Base-by-base conservation (phyloP, 2,797 vertebrate genomes). In the Enteromius radiatus region DNA sequence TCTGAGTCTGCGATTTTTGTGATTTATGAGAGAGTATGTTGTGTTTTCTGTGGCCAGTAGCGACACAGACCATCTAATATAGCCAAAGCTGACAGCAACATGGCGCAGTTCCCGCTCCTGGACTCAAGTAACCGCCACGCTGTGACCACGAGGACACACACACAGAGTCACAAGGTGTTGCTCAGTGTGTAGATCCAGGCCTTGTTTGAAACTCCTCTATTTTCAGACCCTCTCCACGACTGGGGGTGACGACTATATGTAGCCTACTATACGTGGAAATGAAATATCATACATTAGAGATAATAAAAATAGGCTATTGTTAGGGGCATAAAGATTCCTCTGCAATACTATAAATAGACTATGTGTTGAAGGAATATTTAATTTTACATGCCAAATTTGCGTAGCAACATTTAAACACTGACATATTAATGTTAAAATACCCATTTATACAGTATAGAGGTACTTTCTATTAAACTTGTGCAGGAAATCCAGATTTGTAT, bases 1-100 rank as follows among this genome's bases (percentile, higher is more conserved):
- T 17, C 56, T 31, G 63, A 15, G 14, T 61, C 78, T 71, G 52
- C 43, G 15, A 43, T 70, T 76, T 15, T 36, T 0, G 0, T 70
- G 59, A 81, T 81, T 78, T 65, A 85, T 56, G 84, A 52, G 49
- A 75, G 12, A 14, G 15, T 11, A 79, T 45, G 59, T 28, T 38
- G 21, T 54, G 33, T 15, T 63, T 73, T 5, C 64, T 26, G 54
- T 43, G 45, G 43, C 41, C 23, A 0, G 14, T 28, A 49, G 52
- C 2, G 23, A 59, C 28, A 64, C 38, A 33, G 31, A 54, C 33
- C 63, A 69, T 56, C 47, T 5, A 38, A 67, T 69, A 78, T 67
- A 71, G 64, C 12, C 28, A 14, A 11, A 45, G 61, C 78, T 14
- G 43, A 68, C 31, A 33, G 26, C 23, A 59, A 45, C 28, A 59